These are phyloP conservation scores for Apeltes quadracus DNA, from an alignment of 2,113 vertebrate species.

Conservation along the genomic window DNA sequence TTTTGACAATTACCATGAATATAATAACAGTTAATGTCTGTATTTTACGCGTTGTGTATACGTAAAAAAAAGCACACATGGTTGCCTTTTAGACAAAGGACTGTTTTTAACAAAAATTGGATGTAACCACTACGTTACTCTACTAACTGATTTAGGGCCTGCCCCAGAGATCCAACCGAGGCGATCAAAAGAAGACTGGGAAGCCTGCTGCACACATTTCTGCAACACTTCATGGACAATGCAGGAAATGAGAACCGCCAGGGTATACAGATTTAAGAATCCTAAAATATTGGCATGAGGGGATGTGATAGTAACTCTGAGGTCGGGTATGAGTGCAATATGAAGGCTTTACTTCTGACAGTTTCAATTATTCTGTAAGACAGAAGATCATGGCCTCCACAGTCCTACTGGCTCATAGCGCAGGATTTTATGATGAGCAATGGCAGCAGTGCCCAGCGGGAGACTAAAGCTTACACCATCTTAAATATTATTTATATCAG, in stretches of 20 bases:
- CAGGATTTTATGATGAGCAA: neutral
- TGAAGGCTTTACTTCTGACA: neutral
- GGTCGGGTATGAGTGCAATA: neutral
- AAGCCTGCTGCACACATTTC: slow-evolving; percentile 83
- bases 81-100: slow-evolving; percentile 1
- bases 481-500: neutral
- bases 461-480: neutral
- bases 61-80: neutral
- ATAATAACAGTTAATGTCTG: neutral
- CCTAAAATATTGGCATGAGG: neutral
- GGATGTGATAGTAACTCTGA: neutral
- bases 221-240: slow-evolving; percentile 69
- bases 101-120: no score
- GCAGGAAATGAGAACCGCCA: slow-evolving; percentile 65
- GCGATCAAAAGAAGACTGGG: slow-evolving; percentile 81
- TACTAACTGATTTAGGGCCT: slow-evolving; percentile 71
- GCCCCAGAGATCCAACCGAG: slow-evolving; percentile 85
- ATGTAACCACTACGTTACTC: neutral
- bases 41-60: neutral
- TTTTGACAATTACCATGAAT: neutral
- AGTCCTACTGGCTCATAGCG: neutral
- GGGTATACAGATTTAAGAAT: slow-evolving; percentile 9
- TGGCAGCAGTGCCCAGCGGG: neutral
- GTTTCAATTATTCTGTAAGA: neutral
- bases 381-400: neutral